phyloP scores from a whole-genome alignment of 2,797 vertebrate species.

The Rhinoraja longicauda region DNA sequence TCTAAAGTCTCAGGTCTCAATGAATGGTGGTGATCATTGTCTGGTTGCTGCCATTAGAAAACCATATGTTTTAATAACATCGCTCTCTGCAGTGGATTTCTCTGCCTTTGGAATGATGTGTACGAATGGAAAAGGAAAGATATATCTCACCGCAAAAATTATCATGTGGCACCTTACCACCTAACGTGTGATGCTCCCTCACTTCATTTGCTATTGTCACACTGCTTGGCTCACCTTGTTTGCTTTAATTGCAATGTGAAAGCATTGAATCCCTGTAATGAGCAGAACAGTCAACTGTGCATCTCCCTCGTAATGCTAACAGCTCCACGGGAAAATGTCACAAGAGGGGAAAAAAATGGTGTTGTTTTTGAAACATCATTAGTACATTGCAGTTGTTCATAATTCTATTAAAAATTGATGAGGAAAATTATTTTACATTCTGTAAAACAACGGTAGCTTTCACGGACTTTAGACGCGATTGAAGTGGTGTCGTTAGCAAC shows the following conservation, averaged over 20 bases:
- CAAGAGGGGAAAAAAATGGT: neutral
- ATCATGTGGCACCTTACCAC: conserved; percentile 1
- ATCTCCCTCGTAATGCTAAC: neutral
- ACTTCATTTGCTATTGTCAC: conserved; percentile 33
- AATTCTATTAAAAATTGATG: neutral
- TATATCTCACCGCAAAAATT: conserved; percentile 25
- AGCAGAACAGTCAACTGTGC: conserved; percentile 20
- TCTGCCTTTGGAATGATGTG: conserved; percentile 11
- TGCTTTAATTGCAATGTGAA: conserved; percentile 32
- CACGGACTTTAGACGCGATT: neutral
- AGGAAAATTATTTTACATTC: neutral
- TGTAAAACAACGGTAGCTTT: neutral
- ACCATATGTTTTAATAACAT: conserved; percentile 11
- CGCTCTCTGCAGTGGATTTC: neutral
- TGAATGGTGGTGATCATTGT: neutral
- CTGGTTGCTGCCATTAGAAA: neutral
- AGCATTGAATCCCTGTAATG: neutral
- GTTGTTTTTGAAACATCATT: neutral
- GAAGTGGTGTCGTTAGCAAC: no score
- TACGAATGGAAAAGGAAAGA: neutral
- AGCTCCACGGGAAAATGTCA: neutral
- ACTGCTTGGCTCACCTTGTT: conserved; percentile 30
- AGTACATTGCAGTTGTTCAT: neutral
- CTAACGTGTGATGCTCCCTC: conserved; percentile 18
- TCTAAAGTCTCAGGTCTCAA: no score